Conservation (phyloP, 2,888 invertebrate species). For the Synanthedon formicaeformis region DNA sequence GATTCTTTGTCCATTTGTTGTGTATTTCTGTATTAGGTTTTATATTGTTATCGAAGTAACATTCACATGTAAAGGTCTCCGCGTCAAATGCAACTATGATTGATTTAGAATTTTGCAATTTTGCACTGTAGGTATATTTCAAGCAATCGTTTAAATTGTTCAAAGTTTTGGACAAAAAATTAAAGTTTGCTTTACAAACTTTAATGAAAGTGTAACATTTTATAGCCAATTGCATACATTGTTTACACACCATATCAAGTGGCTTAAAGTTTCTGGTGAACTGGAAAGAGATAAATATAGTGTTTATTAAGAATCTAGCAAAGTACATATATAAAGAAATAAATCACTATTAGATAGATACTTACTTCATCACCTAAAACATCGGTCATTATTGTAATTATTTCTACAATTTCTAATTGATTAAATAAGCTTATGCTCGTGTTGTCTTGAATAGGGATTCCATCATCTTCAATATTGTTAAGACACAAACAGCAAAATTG, state of each 20-base stretch:
- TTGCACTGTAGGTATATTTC: slow-evolving; percentile 14
- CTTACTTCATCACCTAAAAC: slow-evolving; percentile 35
- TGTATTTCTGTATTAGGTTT: slow-evolving; percentile 7
- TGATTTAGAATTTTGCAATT: slow-evolving; percentile 15
- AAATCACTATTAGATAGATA: not conserved
- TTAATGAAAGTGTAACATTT: slow-evolving; percentile 33
- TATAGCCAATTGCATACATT: slow-evolving; percentile 27
- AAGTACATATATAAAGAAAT: not conserved
- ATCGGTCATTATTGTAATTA: slow-evolving; percentile 28
- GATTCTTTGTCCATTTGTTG: slow-evolving; percentile 8
- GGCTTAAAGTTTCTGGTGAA: slow-evolving; percentile 20
- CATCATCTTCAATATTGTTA: slow-evolving; percentile 14
- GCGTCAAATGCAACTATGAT: slow-evolving; percentile 32
- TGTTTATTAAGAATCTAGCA: not conserved
- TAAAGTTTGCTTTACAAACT: slow-evolving; percentile 21
- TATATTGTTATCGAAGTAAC: slow-evolving; percentile 25
- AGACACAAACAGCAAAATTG: slow-evolving; percentile 45
- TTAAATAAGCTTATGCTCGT: slow-evolving; percentile 21
- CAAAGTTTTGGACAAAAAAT: slow-evolving; percentile 21
- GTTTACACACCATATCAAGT: slow-evolving; percentile 29
- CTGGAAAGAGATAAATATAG: slow-evolving; percentile 17
- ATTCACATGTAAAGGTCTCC: slow-evolving; percentile 23
- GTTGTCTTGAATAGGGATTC: slow-evolving; percentile 26
- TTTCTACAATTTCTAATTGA: slow-evolving; percentile 15
- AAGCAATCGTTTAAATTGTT: slow-evolving; percentile 22